A percentile compares a stretch with the other conserved stretches of the same genome.
These are phyloP conservation scores for Bufotes viridis DNA, from an alignment of 2,797 vertebrate genomes.

Conservation along the genomic window DNA sequence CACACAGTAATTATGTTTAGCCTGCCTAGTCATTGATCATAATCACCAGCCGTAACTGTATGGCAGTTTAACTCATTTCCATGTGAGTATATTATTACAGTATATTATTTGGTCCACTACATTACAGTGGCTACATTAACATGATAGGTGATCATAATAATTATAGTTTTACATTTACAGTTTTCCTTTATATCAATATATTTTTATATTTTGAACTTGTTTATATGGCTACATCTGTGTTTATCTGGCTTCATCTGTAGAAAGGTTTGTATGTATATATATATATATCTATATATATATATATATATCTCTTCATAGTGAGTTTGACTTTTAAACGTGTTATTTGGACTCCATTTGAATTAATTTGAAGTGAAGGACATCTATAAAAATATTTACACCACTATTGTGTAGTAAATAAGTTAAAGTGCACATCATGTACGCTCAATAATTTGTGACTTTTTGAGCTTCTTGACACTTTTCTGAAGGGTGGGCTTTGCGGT, in stretches of 20 bases:
- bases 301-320: no score
- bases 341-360: no score
- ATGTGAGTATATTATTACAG: background rate
- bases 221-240: background rate
- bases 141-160: background rate
- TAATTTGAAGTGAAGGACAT: no score
- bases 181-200: background rate
- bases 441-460: no score
- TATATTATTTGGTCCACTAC: constrained; percentile 1
- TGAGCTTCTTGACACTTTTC: no score
- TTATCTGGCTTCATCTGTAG: background rate
- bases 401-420: no score
- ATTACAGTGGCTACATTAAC: background rate
- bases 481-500: no score
- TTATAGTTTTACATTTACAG: background rate
- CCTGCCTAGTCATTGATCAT: background rate
- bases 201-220: background rate
- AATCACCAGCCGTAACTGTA: background rate
- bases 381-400: no score
- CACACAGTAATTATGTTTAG: background rate
- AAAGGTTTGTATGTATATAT: no score
- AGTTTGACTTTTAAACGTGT: no score
- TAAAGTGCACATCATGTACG: no score
- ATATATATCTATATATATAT: no score
- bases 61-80: background rate